phyloP scores from a whole-genome alignment of 2,113 vertebrate species.

The Dipodomys ordii region DNA sequence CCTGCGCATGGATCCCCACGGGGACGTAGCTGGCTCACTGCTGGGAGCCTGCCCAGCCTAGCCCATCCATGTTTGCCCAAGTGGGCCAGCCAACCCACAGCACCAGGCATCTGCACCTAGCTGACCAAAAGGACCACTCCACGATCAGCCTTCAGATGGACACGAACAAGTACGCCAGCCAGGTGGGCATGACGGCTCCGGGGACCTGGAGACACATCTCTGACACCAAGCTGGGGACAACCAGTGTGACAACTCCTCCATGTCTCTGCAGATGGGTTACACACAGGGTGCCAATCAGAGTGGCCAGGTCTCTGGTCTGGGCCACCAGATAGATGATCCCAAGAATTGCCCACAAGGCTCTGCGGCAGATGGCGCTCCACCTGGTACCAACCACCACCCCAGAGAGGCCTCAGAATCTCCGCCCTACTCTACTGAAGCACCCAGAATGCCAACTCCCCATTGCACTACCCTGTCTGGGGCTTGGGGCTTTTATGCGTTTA shows the following conservation, averaged over 20 bases:
- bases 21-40: too few species aligned
- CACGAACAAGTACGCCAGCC: slow-evolving; percentile 97
- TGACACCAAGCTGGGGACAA: slow-evolving; percentile 93
- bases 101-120: too few species aligned
- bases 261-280: slow-evolving; percentile 97
- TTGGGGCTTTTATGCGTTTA: too few species aligned
- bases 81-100: too few species aligned
- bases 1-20: too few species aligned
- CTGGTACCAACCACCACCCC: rapidly evolving
- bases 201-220: slow-evolving; percentile 97
- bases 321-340: slow-evolving; percentile 95
- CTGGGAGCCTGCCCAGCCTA: too few species aligned
- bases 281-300: slow-evolving; percentile 95
- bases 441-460: neutral
- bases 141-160: slow-evolving; percentile 99
- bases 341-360: slow-evolving; percentile 93
- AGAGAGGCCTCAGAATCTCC: slow-evolving; percentile 57
- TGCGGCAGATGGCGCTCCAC: slow-evolving; percentile 58
- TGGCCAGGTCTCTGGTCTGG: slow-evolving; percentile 94
- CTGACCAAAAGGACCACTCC: slow-evolving; percentile 89
- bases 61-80: too few species aligned
- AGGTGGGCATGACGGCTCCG: slow-evolving; percentile 97
- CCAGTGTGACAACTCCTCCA: slow-evolving; percentile 95
- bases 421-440: neutral
- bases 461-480: too few species aligned